phyloP scores from a whole-genome alignment of 1,140 invertebrate genomes.

The Nixonia krombeini region DNA sequence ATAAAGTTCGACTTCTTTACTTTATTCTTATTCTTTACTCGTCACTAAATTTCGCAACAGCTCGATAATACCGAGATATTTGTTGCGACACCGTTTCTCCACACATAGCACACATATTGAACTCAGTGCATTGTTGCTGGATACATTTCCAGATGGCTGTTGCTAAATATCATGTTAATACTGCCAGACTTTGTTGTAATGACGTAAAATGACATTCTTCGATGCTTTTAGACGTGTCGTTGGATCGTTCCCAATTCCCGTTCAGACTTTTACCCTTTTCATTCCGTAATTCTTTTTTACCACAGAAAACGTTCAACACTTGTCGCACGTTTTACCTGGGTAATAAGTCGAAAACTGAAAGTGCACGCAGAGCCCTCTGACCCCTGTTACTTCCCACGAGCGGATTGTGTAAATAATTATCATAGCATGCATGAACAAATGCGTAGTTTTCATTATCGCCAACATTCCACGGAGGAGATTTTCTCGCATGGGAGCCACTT shows the following conservation, averaged over 20 bases:
- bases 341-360: not conserved
- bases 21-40: not conserved
- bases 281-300: not conserved
- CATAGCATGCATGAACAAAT: constrained; percentile 18
- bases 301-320: too few relatives aligned
- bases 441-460: constrained; percentile 36
- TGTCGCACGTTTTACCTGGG: too few relatives aligned
- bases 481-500: constrained; percentile 7
- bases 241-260: too few relatives aligned
- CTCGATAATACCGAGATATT: too few relatives aligned
- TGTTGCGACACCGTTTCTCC: too few relatives aligned
- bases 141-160: not conserved
- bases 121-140: not conserved
- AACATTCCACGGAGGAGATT: not conserved
- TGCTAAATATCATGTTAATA: not conserved
- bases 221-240: too few relatives aligned
- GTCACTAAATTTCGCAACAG: too few relatives aligned
- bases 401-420: constrained; percentile 37
- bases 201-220: too few relatives aligned
- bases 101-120: too few relatives aligned
- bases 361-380: not conserved
- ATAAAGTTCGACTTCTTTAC: not conserved
- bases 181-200: too few relatives aligned
- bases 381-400: constrained; percentile 13
- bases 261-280: too few relatives aligned